phyloP scores from a whole-genome alignment of 1,140 invertebrate species.

The Drosophila quadrilineata region DNA sequence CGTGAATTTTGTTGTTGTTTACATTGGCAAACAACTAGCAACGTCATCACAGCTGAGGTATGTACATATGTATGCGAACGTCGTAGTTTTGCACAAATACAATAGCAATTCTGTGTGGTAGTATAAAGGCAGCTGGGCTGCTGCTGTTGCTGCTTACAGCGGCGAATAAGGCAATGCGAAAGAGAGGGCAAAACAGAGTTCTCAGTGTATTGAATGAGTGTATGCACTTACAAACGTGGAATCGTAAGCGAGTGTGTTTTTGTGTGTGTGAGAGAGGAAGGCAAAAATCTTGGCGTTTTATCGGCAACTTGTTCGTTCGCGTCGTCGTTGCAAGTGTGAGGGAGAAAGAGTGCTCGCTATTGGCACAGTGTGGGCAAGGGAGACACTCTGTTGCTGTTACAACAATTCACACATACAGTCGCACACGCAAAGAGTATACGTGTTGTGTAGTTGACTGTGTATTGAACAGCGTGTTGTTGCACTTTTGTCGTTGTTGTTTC shows the following conservation, averaged over 20 bases:
- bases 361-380: not conserved
- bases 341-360: slow-evolving; percentile 2
- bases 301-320: slow-evolving; percentile 42
- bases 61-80: not conserved
- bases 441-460: too few species aligned
- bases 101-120: not conserved
- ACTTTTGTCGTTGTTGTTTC: slow-evolving; percentile 14
- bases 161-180: not conserved
- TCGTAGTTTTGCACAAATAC: not conserved
- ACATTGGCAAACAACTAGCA: not conserved
- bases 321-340: slow-evolving; percentile 46
- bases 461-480: slow-evolving; percentile 58
- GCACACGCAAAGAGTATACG: slow-evolving; percentile 21
- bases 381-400: slow-evolving; percentile 43
- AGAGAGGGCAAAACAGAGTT: not conserved
- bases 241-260: not conserved
- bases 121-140: slow-evolving; percentile 6
- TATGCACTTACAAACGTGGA: not conserved
- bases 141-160: not conserved
- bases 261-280: slow-evolving; percentile 5
- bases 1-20: slow-evolving; percentile 23
- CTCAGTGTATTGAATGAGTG: not conserved
- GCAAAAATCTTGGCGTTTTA: slow-evolving; percentile 38
- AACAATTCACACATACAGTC: slow-evolving; percentile 23
- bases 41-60: not conserved